Conservation (phyloP, 1,140 invertebrate genomes). For the Ericerus pela region DNA sequence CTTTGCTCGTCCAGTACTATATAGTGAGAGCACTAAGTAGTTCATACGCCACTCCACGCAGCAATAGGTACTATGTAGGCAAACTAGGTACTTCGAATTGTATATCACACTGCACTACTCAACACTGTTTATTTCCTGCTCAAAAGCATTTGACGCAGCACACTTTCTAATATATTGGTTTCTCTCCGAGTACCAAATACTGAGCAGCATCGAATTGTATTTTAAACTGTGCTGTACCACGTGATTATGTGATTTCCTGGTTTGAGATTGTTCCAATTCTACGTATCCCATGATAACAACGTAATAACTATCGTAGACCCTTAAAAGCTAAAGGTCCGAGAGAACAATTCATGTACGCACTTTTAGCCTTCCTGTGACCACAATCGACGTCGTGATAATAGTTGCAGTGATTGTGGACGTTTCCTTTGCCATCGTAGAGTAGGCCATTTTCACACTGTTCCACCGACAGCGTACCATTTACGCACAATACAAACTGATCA, state of each 20-base stretch:
- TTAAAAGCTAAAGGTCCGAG: not conserved
- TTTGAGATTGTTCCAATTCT: not conserved
- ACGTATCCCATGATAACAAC: not conserved
- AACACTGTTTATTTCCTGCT: too few species aligned
- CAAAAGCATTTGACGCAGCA: too few species aligned
- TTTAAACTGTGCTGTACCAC: too few species aligned
- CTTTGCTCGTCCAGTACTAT: too few species aligned
- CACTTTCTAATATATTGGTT: too few species aligned
- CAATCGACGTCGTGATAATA: slow-evolving; percentile 86
- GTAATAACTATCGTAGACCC: not conserved
- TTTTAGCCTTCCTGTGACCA: slow-evolving; percentile 60
- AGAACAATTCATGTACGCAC: slow-evolving; percentile 38
- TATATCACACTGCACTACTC: too few species aligned
- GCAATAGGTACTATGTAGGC: too few species aligned
- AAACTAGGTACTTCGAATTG: too few species aligned
- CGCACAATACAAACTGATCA: slow-evolving; percentile 76
- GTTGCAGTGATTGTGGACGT: slow-evolving; percentile 80
- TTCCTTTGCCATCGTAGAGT: slow-evolving; percentile 74
- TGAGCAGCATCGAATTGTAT: too few species aligned
- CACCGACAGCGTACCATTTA: slow-evolving; percentile 73
- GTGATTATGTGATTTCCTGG: not conserved
- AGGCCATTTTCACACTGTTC: slow-evolving; percentile 85
- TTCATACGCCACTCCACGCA: too few species aligned
- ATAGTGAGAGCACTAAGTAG: too few species aligned
- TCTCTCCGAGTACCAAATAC: too few species aligned